Conservation (phyloP, 2,113 vertebrate species). For the Labeo rohita region DNA sequence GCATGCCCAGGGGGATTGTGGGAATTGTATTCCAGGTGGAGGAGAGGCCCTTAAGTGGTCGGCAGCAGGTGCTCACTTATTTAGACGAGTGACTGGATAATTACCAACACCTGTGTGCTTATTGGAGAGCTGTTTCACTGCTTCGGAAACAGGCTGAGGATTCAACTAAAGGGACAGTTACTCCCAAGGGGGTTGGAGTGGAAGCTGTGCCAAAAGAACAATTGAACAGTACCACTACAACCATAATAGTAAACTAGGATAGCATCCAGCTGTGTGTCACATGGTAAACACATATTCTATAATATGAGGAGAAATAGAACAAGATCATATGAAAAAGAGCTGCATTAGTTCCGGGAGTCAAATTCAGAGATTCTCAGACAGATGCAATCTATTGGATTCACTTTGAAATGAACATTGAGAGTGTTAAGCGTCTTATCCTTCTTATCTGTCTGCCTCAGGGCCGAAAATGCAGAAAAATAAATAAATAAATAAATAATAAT, state of each 20-base stretch:
- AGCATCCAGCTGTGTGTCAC: constrained; percentile 6
- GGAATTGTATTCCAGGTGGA: constrained; percentile 44
- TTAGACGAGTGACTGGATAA: constrained; percentile 50
- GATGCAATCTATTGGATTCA: constrained; percentile 15
- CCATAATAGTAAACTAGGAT: background rate
- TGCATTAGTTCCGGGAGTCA: background rate
- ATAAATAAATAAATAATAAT: background rate
- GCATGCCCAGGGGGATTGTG: constrained; percentile 36
- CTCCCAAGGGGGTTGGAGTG: background rate
- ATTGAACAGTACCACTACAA: background rate
- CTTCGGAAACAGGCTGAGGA: background rate
- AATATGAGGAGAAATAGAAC: background rate
- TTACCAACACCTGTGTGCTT: constrained; percentile 50
- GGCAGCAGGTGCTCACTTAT: constrained; percentile 50
- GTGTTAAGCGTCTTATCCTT: constrained; percentile 21
- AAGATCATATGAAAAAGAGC: background rate
- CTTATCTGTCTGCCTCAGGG: constrained; percentile 28
- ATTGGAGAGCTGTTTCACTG: constrained; percentile 27
- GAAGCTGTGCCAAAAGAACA: constrained; percentile 24
- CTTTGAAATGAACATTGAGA: constrained; percentile 5
- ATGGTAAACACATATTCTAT: background rate
- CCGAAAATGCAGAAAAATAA: background rate
- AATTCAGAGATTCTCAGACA: background rate
- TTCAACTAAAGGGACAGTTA: constrained; percentile 16
- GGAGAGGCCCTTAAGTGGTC: constrained; percentile 27